phyloP scores from a whole-genome alignment of 1,140 invertebrate species.

The Homalodisca vitripennis region DNA sequence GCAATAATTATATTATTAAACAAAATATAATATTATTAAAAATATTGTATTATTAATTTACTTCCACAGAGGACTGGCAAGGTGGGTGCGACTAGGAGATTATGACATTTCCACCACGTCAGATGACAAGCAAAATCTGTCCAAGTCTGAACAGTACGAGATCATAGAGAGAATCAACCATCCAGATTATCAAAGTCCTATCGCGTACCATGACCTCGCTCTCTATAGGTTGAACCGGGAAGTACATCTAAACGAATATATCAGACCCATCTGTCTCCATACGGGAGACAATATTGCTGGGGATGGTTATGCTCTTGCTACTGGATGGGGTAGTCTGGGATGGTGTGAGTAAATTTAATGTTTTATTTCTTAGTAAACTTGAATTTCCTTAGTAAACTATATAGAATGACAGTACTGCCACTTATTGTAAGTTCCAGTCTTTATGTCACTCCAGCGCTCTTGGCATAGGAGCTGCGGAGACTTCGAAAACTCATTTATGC shows the following conservation, averaged over 20 bases:
- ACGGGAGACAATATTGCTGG: constrained; percentile 35
- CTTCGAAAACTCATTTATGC: no score
- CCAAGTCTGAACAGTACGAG: constrained; percentile 10
- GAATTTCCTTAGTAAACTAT: no score
- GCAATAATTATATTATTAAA: no score
- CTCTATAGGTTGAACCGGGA: constrained; percentile 51
- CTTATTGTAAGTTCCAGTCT: no score
- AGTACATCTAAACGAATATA: constrained; percentile 44
- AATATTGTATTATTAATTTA: no score
- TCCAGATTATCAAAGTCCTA: constrained; percentile 49
- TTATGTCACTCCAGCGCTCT: no score
- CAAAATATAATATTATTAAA: no score
- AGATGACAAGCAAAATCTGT: background rate
- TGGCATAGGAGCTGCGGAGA: no score
- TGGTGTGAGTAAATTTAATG: constrained; percentile 46
- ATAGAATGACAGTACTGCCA: no score
- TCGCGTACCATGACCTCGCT: constrained; percentile 58
- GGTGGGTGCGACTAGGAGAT: constrained; percentile 25
- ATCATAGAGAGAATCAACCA: constrained; percentile 45
- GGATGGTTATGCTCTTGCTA: constrained; percentile 40
- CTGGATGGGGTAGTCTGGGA: constrained; percentile 55
- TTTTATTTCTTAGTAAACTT: no score
- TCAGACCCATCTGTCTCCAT: constrained; percentile 52
- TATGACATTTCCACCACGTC: background rate
- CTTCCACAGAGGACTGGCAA: constrained; percentile 28